Base-by-base conservation (phyloP, 1,140 invertebrate species). In the Drosophila repletoides region DNA sequence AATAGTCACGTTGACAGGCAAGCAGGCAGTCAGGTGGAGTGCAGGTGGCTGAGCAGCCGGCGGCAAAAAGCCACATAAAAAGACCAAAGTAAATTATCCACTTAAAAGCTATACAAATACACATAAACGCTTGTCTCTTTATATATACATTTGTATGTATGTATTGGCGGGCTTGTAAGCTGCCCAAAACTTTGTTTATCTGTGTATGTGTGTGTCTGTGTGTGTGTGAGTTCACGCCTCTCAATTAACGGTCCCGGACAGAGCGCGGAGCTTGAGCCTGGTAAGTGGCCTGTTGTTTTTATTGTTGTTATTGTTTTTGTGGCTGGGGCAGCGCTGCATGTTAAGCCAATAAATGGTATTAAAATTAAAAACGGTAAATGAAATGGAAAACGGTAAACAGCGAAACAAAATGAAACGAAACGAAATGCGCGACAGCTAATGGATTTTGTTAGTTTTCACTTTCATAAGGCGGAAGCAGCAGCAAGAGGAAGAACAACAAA, bases 291-390 rank as follows among this genome's bases (percentile, higher is more conserved):
- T 6, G 10, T 7, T 28, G 49, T 53, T 38, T 14, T 7, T 43
- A 14, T 75, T 46, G 46, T 33, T 58, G 48, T 21, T 61, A 36
- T 52, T 29, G 34, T 28, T 43, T 1, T 22, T 22, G 36, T 12
- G 17, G 28, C 15, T 38, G 24, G 40, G 40, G 51, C 12, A 41
- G 51, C 12, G 36, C 45, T 55, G 76, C 74, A 67, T 60, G 67
- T 68, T 80, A 81, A 76, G 76, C 77, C 79, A 77, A 84, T 73
- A 73, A 73, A 67, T 17, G 66, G 60, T 24, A 68, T 72, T 68
- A 51, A 80, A 69, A 76, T 64, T 65, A 43, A 70, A 76, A 56
- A 56, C 45, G 51, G 28, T 12, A 72, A 76, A 73, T 49, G 55
- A 75, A 75, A 75, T 49, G 66, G n/a, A n/a, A 65, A 81, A 79